phyloP scores from a whole-genome alignment of 92 coral and sea anemone species.

The Parazoanthus darwini region DNA sequence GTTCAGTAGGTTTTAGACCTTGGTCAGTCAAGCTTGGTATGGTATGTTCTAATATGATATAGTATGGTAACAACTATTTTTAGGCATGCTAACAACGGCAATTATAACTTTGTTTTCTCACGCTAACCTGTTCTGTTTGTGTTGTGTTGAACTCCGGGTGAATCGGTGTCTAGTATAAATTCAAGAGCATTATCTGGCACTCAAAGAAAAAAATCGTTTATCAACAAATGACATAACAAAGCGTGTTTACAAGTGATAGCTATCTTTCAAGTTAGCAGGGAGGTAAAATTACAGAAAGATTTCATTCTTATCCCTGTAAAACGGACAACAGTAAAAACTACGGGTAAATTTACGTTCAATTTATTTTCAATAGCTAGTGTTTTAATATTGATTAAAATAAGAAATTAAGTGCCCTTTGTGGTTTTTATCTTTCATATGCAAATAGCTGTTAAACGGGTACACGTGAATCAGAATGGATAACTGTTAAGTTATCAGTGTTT shows the following conservation, averaged over 20 bases:
- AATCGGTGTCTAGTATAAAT: not conserved
- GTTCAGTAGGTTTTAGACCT: not conserved
- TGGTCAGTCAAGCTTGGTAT: not conserved
- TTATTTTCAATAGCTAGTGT: too few species aligned
- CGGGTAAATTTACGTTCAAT: too few species aligned
- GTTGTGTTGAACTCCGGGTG: not conserved
- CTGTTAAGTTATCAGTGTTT: slow-evolving; percentile 5
- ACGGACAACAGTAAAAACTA: not conserved
- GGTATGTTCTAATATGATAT: not conserved
- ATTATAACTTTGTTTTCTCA: not conserved
- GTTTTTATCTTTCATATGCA: not conserved
- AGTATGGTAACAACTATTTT: not conserved
- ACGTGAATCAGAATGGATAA: not conserved
- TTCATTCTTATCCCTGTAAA: not conserved
- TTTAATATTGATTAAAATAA: not conserved
- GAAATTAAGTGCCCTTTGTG: not conserved
- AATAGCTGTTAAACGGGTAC: not conserved
- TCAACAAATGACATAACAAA: not conserved
- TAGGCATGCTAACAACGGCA: not conserved
- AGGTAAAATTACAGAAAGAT: not conserved
- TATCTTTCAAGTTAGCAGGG: slow-evolving; percentile 10
- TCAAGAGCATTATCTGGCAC: not conserved
- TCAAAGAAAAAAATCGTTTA: not conserved
- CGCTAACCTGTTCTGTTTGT: not conserved
- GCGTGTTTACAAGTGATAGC: not conserved